A percentile compares a stretch with the other conserved stretches of the same genome.
Evolutionary conservation across 2,888 invertebrate species (phyloP).

Genomic region (Drosophila niveifrons): DNA sequence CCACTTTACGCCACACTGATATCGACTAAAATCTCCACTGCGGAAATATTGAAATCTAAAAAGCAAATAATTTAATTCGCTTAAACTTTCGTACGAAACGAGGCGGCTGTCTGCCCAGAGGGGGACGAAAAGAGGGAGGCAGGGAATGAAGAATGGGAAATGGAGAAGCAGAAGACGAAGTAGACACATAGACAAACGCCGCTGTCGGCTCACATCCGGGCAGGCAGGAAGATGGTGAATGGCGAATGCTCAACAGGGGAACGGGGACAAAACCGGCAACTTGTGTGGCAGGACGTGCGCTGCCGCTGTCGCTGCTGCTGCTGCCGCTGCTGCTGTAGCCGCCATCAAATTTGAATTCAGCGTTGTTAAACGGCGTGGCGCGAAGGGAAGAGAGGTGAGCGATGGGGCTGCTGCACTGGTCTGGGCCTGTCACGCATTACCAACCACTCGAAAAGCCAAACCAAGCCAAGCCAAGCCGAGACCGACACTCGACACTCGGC

Average conservation of each 20-base stretch:
- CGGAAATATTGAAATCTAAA: conserved; percentile 83
- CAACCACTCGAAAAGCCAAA: conserved; percentile 62
- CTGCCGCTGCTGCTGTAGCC: conserved; percentile 58
- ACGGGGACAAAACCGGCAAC: conserved; percentile 6
- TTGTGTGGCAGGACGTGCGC: conserved; percentile 54
- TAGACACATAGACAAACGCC: conserved; percentile 69
- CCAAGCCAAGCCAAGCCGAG: conserved; percentile 40
- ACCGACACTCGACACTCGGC: conserved; percentile 67
- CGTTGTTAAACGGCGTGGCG: conserved; percentile 17
- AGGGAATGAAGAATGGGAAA: conserved; percentile 1
- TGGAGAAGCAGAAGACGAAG: conserved; percentile 15
- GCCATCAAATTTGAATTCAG: conserved; percentile 78
- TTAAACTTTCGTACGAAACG: conserved; percentile 65
- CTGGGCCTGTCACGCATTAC: conserved; percentile 75
- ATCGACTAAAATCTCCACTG: conserved; percentile 76
- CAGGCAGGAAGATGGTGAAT: conserved; percentile 38
- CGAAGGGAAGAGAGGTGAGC: neutral
- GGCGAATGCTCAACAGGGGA: neutral
- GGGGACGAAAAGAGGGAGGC: conserved; percentile 3
- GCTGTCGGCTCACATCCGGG: conserved; percentile 72
- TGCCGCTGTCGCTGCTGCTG: conserved; percentile 44
- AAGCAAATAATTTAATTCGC: conserved; percentile 82
- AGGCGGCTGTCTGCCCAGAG: neutral
- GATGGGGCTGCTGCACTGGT: conserved; percentile 15
- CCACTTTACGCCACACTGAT: conserved; percentile 63